Conservation (phyloP, 2,888 invertebrate species). For the Celastrina argiolus region DNA sequence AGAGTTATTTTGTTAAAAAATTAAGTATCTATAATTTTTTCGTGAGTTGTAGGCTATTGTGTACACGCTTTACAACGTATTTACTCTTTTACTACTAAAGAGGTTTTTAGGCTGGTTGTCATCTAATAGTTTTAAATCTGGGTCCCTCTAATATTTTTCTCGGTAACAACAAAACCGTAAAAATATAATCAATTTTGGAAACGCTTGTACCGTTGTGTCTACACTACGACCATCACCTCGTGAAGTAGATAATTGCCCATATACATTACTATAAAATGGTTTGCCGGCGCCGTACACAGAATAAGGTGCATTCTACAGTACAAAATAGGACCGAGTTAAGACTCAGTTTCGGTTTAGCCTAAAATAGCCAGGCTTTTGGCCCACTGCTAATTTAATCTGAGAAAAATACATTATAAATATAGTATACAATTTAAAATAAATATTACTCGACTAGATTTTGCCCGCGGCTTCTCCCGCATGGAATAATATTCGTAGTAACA, state of each 20-base stretch:
- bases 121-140: neutral
- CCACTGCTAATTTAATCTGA: no score
- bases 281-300: conserved; percentile 30
- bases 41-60: neutral
- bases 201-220: neutral
- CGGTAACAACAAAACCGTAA: neutral
- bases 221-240: conserved; percentile 24
- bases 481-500: no score
- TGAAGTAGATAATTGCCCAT: conserved; percentile 34
- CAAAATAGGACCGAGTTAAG: no score
- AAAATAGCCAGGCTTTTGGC: no score
- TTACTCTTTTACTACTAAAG: neutral
- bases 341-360: no score
- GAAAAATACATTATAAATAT: no score
- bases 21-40: no score
- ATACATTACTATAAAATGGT: conserved; percentile 32
- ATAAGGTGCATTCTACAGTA: no score
- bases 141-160: neutral
- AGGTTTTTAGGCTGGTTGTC: neutral
- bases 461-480: no score
- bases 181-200: neutral
- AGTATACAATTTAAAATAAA: no score
- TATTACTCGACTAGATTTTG: no score
- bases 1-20: no score
- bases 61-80: neutral